Conservation (phyloP, 2,113 vertebrate species). For the Catagonus wagneri region DNA sequence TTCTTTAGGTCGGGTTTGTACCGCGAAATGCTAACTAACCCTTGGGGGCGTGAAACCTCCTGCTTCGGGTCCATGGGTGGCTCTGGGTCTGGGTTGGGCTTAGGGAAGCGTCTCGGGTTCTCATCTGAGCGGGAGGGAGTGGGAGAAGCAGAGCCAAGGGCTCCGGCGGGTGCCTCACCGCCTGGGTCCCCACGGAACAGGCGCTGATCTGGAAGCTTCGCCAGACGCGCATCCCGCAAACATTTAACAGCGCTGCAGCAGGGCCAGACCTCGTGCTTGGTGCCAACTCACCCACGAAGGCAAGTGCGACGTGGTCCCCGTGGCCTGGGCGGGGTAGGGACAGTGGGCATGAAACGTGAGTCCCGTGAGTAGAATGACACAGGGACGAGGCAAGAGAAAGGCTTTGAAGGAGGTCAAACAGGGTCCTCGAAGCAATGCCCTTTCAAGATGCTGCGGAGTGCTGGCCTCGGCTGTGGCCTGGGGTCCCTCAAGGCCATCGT, state of each 20-base stretch:
- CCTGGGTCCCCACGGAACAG: neutral
- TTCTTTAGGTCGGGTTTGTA: neutral
- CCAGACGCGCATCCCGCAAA: neutral
- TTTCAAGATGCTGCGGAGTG: neutral
- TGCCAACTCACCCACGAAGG: neutral
- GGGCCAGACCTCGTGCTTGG: neutral
- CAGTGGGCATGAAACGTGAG: neutral
- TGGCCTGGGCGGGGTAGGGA: neutral
- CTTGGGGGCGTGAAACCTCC: neutral
- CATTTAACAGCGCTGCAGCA: too few relatives aligned
- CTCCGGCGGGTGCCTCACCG: neutral
- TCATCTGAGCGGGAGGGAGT: neutral
- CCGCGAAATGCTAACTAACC: neutral
- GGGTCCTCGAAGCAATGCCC: too few relatives aligned
- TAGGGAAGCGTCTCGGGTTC: neutral
- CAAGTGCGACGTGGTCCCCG: neutral
- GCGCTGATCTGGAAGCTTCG: neutral
- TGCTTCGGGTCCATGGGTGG: neutral
- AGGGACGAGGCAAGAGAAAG: neutral
- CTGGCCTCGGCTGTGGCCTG: neutral
- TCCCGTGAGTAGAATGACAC: fast-evolving
- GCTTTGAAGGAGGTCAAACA: neutral
- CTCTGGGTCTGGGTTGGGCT: neutral
- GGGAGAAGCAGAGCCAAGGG: neutral
- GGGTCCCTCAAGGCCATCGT: fast-evolving